These are phyloP conservation scores for Polyploca ridens DNA, from an alignment of 2,888 invertebrate species.

Conservation along the genomic window DNA sequence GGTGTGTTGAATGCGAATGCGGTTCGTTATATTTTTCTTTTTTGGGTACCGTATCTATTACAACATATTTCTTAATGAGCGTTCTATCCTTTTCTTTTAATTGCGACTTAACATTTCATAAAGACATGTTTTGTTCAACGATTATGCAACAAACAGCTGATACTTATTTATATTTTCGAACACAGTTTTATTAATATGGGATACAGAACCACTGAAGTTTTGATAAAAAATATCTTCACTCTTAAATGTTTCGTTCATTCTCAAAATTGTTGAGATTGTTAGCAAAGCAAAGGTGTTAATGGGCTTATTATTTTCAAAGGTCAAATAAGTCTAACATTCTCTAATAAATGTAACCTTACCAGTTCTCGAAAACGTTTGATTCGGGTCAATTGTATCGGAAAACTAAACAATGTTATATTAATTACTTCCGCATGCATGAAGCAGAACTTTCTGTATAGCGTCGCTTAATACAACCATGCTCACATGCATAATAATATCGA, in stretches of 20 bases:
- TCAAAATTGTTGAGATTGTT: background rate
- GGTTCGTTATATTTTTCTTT: conserved; percentile 40
- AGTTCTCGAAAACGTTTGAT: background rate
- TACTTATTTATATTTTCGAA: background rate
- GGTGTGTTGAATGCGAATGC: conserved; percentile 47
- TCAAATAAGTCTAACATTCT: background rate
- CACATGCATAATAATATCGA: conserved; percentile 64
- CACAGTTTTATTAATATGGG: background rate
- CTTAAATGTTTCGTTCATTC: background rate
- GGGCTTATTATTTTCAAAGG: background rate
- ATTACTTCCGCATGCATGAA: conserved; percentile 42
- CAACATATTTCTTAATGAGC: background rate
- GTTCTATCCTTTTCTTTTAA: background rate
- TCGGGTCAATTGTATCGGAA: background rate
- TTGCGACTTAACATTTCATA: background rate
- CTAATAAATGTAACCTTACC: too few species aligned
- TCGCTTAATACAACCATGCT: conserved; percentile 51
- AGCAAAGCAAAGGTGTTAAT: background rate
- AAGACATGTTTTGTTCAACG: background rate
- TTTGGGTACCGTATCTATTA: background rate
- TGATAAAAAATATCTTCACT: background rate
- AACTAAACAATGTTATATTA: conserved; percentile 21
- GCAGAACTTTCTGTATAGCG: conserved; percentile 39
- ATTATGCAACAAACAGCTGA: background rate
- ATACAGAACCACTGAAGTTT: background rate